phyloP scores from a whole-genome alignment of 2,888 invertebrate genomes.

The Phortica magna region DNA sequence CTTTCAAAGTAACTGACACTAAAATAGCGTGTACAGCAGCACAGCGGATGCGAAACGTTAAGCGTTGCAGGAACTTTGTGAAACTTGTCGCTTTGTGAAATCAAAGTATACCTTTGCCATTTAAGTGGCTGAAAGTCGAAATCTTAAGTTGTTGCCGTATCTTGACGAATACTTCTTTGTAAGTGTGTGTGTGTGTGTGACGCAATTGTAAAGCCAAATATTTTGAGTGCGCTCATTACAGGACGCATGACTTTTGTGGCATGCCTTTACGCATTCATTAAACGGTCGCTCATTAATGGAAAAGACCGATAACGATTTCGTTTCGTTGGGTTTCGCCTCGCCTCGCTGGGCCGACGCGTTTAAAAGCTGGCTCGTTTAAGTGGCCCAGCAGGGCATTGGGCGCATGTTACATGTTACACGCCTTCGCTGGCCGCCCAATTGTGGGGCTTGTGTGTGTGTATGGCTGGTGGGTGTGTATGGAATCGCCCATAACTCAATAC shows the following conservation, averaged over 20 bases:
- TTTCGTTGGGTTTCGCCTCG: slow-evolving; percentile 71
- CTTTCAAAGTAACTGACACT: background rate
- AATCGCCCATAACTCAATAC: slow-evolving; percentile 31
- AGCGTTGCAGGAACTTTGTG: too few relatives aligned
- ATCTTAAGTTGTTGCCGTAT: too few relatives aligned
- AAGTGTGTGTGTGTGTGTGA: too few relatives aligned
- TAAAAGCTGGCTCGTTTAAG: background rate
- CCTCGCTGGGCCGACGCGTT: slow-evolving; percentile 43
- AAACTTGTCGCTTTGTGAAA: too few relatives aligned
- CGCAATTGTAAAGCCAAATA: slow-evolving; percentile 19
- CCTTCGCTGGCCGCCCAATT: background rate
- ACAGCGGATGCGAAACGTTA: too few relatives aligned
- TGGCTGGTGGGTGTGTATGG: slow-evolving; percentile 13
- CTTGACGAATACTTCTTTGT: too few relatives aligned
- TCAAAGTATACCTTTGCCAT: too few relatives aligned
- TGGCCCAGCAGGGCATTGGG: too few relatives aligned
- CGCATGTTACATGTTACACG: background rate
- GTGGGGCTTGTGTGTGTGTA: slow-evolving; percentile 42
- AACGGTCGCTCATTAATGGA: slow-evolving; percentile 70
- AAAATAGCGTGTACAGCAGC: background rate
- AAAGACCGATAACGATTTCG: slow-evolving; percentile 70
- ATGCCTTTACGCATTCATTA: slow-evolving; percentile 68
- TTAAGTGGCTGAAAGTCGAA: too few relatives aligned
- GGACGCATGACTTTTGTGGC: slow-evolving; percentile 22
- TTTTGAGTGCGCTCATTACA: background rate